phyloP scores from a whole-genome alignment of 1,140 invertebrate species.

The Danaus plexippus region DNA sequence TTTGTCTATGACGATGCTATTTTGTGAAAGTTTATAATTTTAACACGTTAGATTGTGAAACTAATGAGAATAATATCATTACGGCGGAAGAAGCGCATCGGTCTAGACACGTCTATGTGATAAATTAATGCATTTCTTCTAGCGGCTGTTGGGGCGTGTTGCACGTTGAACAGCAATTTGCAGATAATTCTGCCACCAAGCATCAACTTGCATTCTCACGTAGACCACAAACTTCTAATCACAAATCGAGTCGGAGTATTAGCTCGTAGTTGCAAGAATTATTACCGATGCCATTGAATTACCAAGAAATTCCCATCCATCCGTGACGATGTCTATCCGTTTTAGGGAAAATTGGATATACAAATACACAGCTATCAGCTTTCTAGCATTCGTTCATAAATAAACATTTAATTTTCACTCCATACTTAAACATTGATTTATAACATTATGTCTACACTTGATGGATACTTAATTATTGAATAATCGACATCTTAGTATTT shows the following conservation, averaged over 20 bases:
- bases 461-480: no score
- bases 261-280: conserved; percentile 9
- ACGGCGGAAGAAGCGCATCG: no score
- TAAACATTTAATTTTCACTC: no score
- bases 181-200: conserved; percentile 38
- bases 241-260: conserved; percentile 17
- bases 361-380: background rate
- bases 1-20: no score
- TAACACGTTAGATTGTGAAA: no score
- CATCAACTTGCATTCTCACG: conserved; percentile 39
- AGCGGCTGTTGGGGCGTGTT: conserved; percentile 1
- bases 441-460: no score
- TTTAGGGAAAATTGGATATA: conserved; percentile 3
- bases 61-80: no score
- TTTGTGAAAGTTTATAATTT: no score
- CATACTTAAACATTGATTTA: no score
- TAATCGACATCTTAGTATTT: no score
- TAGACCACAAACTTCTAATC: conserved; percentile 27
- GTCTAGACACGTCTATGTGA: no score
- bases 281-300: conserved; percentile 16
- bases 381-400: no score
- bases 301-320: conserved; percentile 5
- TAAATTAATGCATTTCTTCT: conserved; percentile 3
- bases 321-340: background rate
- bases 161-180: conserved; percentile 35